Conservation (phyloP, 2,797 vertebrate species). For the Chrosomus eos region DNA sequence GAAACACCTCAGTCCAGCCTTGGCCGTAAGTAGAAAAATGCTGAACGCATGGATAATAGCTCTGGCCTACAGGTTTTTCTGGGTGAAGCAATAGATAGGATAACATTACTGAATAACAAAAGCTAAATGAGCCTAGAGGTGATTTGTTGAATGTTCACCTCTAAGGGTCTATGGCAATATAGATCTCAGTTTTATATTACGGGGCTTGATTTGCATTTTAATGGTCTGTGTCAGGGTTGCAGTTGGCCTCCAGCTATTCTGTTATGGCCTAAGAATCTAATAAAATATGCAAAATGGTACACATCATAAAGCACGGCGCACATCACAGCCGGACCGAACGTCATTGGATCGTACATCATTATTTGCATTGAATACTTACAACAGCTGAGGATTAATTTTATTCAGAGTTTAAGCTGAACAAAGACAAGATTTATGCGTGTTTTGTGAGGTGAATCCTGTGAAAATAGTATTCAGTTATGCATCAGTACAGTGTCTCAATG, state of each 20-base stretch:
- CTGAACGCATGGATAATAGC: slow-evolving; percentile 42
- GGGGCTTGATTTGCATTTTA: slow-evolving; percentile 75
- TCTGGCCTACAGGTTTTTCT: slow-evolving; percentile 49
- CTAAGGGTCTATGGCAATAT: slow-evolving; percentile 59
- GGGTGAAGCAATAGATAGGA: slow-evolving; percentile 50
- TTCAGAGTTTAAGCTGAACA: slow-evolving; percentile 58
- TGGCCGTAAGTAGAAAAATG: slow-evolving; percentile 37
- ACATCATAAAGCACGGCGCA: slow-evolving; percentile 43
- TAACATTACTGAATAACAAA: slow-evolving; percentile 43
- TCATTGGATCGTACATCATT: slow-evolving; percentile 61
- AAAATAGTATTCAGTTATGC: slow-evolving; percentile 59
- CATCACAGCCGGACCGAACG: slow-evolving; percentile 66
- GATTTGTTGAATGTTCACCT: slow-evolving; percentile 66
- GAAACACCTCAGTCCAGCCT: slow-evolving; percentile 28
- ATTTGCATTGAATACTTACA: slow-evolving; percentile 48
- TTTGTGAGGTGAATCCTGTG: slow-evolving; percentile 1
- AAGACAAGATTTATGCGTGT: neutral
- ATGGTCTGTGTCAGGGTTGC: slow-evolving; percentile 73
- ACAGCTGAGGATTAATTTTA: slow-evolving; percentile 47
- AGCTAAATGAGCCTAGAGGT: slow-evolving; percentile 45
- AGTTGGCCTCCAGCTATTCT: slow-evolving; percentile 66
- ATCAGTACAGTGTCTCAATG: slow-evolving; percentile 53
- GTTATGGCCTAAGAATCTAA: slow-evolving; percentile 68
- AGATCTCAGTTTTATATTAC: slow-evolving; percentile 69
- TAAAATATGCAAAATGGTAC: slow-evolving; percentile 74